Base-by-base conservation (phyloP, 2,797 vertebrate species). In the Synaphobranchus kaupii region DNA sequence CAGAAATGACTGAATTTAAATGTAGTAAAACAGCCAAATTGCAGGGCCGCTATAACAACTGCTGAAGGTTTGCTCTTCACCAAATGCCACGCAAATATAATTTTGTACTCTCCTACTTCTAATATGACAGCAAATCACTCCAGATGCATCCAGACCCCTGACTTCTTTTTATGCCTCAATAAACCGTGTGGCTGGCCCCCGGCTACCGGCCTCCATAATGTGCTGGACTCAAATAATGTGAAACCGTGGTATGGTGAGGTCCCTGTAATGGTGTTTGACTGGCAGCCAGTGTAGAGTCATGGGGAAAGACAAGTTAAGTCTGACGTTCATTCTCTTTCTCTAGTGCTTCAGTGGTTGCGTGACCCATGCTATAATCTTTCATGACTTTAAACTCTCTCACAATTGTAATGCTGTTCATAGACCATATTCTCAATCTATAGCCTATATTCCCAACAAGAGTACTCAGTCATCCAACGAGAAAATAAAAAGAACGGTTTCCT, bases 311-410 rank as follows among this genome's bases (percentile, higher is more conserved):
- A 34, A n/a, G 48, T 34, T 5, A 7, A n/a, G 81, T 3, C 20
- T 52, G 81, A 4, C 28, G 73, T 47, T 78, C 48, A 86, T 28
- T 78, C 17, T 73, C 76, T 48, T 80, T 48, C 44, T 25, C 4
- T 25, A 48, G 17, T 1, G 28, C 20, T n/a, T 39, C 34, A 80
- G 52, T 47, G 71, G 31, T 13, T 54, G 68, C 34, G 31, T 76
- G 17, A 86, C 34, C 54, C 76, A 20, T n/a, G 52, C 73, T 44
- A 68, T 86, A 44, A 47, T 80, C 85, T 47, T 34, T n/a, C 52
- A 47, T 20, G 71, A 66, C 73, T 78, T 86, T 9, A 60, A 47
- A 39, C 25, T 48, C 78, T 48, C 78, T 31, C 73, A 63, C 52
- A 58, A 39, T 39, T 50, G 15, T 60, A 76, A 34, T 44, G 34